These are phyloP conservation scores for Notothenia rossii DNA, from an alignment of 2,113 vertebrate species.

Conservation along the genomic window DNA sequence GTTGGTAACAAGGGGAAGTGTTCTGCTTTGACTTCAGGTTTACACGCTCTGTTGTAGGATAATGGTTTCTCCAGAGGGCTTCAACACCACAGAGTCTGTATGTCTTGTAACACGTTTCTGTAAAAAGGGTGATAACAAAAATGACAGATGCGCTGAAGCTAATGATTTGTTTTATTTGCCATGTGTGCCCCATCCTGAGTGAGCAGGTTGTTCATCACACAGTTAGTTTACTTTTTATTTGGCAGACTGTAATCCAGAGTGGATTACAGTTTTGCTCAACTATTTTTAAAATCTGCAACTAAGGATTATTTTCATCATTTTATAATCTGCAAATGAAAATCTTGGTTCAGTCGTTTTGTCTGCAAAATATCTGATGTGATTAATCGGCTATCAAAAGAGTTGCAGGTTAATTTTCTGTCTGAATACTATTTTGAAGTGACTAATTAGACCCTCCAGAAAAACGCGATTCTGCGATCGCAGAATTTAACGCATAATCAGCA, in stretches of 20 bases:
- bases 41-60: slow-evolving; percentile 25
- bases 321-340: too few relatives aligned
- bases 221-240: slow-evolving; percentile 28
- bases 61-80: slow-evolving; percentile 42
- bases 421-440: not conserved
- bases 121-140: slow-evolving; percentile 42
- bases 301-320: too few relatives aligned
- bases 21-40: slow-evolving; percentile 27
- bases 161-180: slow-evolving; percentile 50
- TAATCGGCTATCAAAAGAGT: not conserved
- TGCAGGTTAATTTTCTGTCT: not conserved
- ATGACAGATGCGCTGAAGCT: slow-evolving; percentile 45
- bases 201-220: slow-evolving; percentile 25
- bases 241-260: not conserved
- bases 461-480: too few relatives aligned
- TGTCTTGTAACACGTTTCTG: slow-evolving; percentile 32
- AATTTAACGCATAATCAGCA: too few relatives aligned
- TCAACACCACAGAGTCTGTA: slow-evolving; percentile 30
- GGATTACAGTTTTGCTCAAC: slow-evolving; percentile 3
- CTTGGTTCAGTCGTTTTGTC: not conserved
- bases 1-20: slow-evolving; percentile 36
- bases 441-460: not conserved
- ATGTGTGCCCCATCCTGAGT: slow-evolving; percentile 27
- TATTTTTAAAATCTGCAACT: too few relatives aligned
- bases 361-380: not conserved